phyloP scores from a whole-genome alignment of 2,888 invertebrate species.

The Apodemia hepburni region DNA sequence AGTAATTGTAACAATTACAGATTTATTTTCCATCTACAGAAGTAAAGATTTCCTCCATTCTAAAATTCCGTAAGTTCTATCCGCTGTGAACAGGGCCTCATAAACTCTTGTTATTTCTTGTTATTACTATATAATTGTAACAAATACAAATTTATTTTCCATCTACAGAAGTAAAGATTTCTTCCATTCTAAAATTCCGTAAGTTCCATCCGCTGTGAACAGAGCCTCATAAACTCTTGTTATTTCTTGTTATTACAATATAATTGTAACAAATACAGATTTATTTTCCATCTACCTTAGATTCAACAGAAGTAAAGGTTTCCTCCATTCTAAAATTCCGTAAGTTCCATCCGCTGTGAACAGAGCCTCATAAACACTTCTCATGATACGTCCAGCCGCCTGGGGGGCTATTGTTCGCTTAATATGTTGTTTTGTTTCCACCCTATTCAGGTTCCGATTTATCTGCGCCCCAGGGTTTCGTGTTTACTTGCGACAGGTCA shows the following conservation, averaged over 20 bases:
- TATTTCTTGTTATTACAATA: no score
- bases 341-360: background rate
- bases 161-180: background rate
- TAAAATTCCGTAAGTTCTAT: background rate
- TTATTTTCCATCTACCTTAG: background rate
- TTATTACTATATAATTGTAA: background rate
- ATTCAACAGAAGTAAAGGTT: background rate
- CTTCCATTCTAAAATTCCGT: background rate
- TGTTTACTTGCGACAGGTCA: constrained; percentile 23
- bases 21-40: background rate
- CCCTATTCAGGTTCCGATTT: constrained; percentile 20
- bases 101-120: background rate
- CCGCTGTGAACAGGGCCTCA: background rate
- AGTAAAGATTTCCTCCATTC: background rate
- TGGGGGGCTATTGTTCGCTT: constrained; percentile 30
- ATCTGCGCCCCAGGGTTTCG: constrained; percentile 23
- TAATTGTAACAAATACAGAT: background rate
- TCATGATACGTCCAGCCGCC: constrained; percentile 20
- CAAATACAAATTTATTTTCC: background rate
- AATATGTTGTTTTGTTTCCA: constrained; percentile 32
- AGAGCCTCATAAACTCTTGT: background rate
- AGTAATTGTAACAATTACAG: background rate
- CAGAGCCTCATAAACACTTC: constrained; percentile 3
- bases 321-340: background rate
- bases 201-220: background rate